Conservation (phyloP, 2,888 invertebrate species). For the Orthosia gracilis region DNA sequence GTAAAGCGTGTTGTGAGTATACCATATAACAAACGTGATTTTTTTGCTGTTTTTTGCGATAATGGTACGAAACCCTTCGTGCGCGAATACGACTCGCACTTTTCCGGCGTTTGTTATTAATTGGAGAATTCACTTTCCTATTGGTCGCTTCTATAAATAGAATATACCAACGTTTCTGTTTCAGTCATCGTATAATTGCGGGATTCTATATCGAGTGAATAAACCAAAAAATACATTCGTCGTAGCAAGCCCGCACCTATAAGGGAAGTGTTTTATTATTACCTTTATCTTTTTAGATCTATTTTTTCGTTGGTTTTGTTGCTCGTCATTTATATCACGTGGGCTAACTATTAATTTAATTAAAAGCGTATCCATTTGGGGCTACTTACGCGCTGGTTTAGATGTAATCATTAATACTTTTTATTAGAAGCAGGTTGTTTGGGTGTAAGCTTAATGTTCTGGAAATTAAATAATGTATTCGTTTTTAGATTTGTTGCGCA, state of each 20-base stretch:
- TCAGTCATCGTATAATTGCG: neutral
- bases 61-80: too few relatives aligned
- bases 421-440: conserved; percentile 75
- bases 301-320: conserved; percentile 81
- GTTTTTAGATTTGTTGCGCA: conserved; percentile 3
- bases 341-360: conserved; percentile 89
- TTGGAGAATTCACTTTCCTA: too few relatives aligned
- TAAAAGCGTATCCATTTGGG: conserved; percentile 85
- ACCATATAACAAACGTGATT: too few relatives aligned
- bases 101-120: too few relatives aligned
- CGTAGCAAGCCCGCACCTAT: conserved; percentile 70
- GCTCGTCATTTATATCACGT: conserved; percentile 89
- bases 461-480: conserved; percentile 59
- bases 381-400: conserved; percentile 77
- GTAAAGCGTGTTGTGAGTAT: too few relatives aligned
- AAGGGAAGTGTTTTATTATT: conserved; percentile 90
- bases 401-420: conserved; percentile 80
- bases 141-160: too few relatives aligned
- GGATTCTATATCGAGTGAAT: neutral
- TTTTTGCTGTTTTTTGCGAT: too few relatives aligned
- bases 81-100: too few relatives aligned
- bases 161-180: neutral
- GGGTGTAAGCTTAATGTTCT: conserved; percentile 64
- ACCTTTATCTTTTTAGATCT: conserved; percentile 87
- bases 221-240: conserved; percentile 55